Conservation (phyloP, 2,888 invertebrate species). For the Orchestes rusci region DNA sequence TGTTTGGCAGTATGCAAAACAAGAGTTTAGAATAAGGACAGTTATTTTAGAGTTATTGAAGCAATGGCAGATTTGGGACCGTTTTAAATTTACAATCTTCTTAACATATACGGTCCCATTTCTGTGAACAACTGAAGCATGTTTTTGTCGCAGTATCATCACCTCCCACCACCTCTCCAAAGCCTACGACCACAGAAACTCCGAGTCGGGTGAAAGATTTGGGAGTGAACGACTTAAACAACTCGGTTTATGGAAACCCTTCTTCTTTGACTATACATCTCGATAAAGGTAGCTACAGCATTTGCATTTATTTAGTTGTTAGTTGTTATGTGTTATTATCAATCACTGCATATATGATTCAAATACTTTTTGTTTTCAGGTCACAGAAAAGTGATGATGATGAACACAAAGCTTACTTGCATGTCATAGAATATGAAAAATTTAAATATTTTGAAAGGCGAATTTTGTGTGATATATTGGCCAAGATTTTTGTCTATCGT, state of each 20-base stretch:
- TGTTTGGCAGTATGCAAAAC: slow-evolving; percentile 25
- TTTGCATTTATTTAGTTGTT: too few species aligned
- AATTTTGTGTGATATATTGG: too few species aligned
- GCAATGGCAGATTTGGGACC: slow-evolving; percentile 20
- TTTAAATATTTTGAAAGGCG: too few species aligned
- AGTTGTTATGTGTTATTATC: too few species aligned
- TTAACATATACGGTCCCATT: slow-evolving; percentile 9
- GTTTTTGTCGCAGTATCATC: slow-evolving; percentile 58
- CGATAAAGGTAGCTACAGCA: slow-evolving; percentile 52
- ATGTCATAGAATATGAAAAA: too few species aligned
- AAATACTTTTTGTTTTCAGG: too few species aligned
- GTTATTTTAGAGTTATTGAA: slow-evolving; percentile 24
- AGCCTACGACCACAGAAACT: slow-evolving; percentile 62
- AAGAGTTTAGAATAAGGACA: slow-evolving; percentile 12
- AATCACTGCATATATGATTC: too few species aligned
- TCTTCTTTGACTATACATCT: slow-evolving; percentile 57
- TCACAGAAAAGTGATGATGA: too few species aligned
- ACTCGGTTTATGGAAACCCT: slow-evolving; percentile 56
- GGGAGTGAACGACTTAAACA: slow-evolving; percentile 48
- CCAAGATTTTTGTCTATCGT: too few species aligned
- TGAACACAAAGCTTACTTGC: too few species aligned
- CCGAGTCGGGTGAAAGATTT: slow-evolving; percentile 43
- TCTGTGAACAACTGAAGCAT: slow-evolving; percentile 24
- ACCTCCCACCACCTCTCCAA: slow-evolving; percentile 74
- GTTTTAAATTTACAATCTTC: slow-evolving; percentile 1